Conservation (phyloP, 2,113 vertebrate genomes). For the Corydoras sp. region DNA sequence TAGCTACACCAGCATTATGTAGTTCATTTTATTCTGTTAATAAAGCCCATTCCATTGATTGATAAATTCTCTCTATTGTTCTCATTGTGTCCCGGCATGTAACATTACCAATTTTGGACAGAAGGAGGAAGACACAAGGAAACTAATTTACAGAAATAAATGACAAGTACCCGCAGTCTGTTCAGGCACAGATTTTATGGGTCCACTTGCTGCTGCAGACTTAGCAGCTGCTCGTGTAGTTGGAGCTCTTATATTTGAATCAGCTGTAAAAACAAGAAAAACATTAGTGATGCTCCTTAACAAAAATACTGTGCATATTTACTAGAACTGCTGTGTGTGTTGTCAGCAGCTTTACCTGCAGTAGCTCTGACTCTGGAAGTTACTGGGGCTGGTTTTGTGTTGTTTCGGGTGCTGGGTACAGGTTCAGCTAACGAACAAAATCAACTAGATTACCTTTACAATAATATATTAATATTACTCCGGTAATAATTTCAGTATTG, state of each 20-base stretch:
- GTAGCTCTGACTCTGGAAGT: conserved; percentile 33
- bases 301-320: no score
- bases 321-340: no score
- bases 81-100: no score
- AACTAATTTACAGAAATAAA: neutral
- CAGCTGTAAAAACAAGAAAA: conserved; percentile 35
- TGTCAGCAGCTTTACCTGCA: conserved; percentile 42
- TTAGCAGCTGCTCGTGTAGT: conserved; percentile 51
- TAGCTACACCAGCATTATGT: no score
- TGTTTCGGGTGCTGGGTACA: conserved; percentile 23
- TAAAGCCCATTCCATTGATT: no score
- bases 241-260: conserved; percentile 23
- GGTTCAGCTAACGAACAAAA: conserved; percentile 36
- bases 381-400: neutral
- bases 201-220: conserved; percentile 31
- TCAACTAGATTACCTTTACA: neutral
- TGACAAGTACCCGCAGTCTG: conserved; percentile 41
- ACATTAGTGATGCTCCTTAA: no score
- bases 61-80: no score
- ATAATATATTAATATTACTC: neutral
- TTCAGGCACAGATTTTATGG: conserved; percentile 34
- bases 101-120: no score
- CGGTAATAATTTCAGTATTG: neutral
- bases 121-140: neutral
- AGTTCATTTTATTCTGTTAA: no score